phyloP scores from a whole-genome alignment of 2,113 vertebrate genomes.

The Meriones unguiculatus region DNA sequence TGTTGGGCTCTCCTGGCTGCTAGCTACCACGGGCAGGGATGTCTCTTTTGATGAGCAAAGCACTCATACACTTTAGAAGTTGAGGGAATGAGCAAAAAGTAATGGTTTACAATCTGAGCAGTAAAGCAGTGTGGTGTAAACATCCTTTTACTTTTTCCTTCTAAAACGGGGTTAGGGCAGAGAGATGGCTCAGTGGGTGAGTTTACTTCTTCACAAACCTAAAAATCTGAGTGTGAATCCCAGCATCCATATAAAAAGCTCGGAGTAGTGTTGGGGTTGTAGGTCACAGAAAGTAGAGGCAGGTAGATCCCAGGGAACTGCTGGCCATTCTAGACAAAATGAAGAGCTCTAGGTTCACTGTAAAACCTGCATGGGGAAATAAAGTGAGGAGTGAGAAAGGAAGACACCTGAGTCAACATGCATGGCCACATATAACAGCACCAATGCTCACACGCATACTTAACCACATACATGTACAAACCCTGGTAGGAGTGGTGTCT shows the following conservation, averaged over 20 bases:
- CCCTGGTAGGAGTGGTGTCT: neutral
- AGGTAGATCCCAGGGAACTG: neutral
- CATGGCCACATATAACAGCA: neutral
- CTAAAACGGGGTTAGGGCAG: neutral
- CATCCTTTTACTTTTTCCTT: neutral
- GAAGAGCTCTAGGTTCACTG: neutral
- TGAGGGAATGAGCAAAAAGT: neutral
- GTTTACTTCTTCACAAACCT: neutral
- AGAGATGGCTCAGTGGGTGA: neutral
- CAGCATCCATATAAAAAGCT: neutral
- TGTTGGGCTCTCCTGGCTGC: slow-evolving; percentile 43
- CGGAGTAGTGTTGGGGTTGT: neutral
- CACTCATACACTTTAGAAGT: neutral
- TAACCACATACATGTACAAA: neutral
- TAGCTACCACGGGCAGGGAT: neutral
- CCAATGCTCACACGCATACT: neutral
- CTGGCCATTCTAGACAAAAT: neutral
- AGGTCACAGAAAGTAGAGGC: neutral
- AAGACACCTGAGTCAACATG: neutral
- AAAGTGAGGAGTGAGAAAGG: neutral
- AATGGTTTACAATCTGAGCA: neutral
- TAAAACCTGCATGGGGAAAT: too few species aligned
- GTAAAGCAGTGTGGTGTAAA: neutral
- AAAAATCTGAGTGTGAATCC: neutral
- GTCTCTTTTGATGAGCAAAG: neutral